Base-by-base conservation (phyloP, 2,113 vertebrate genomes). In the Ciconia maguari region DNA sequence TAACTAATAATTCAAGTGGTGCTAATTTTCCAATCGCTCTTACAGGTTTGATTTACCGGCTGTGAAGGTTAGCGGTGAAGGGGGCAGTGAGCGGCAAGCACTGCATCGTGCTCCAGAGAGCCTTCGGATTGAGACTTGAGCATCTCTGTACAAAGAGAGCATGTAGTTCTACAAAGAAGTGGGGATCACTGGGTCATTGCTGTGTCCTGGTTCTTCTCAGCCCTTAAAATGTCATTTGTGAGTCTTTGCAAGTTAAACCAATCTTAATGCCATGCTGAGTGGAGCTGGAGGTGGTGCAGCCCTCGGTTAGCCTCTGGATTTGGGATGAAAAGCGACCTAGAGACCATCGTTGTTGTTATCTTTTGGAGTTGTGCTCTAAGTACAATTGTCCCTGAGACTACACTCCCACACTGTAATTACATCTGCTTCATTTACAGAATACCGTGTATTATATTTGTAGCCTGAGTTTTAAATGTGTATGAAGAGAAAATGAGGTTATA, bases 401-500 rank as follows among this genome's bases (percentile, higher is more conserved):
- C 62, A n/a, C 41, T 92, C 61, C 72, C 66, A 78, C 84, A 54
- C 62, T 82, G 48, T 92, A 86, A 88, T 89, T 89, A 84, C 58
- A 85, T 78, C 79, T 87, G 66, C 86, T 88, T 89, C 93, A 92
- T 91, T 95, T 96, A 91, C 1, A 4, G 80, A 95, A 94, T 91
- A 75, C 51, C 24, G 2, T 72, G 65, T 95, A 83, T 92, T 96
- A 75, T 95, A 94, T 94, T 96, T 96, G 89, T 86, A 88, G 95
- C 91, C 78, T 51, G 83, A 91, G 49, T 97, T 97, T 92, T 92
- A 93, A 95, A 81, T 66, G 90, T 66, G 48, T 89, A 75, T 66
- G 84, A 76, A 84, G 80, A 93, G 64, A 88, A 94, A 96, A 83
- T 78, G 93, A 96, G 79, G 76, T 96, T 96, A 94, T 88, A 77